Conservation (phyloP, 2,888 invertebrate species). For the Abrostola triplasia region DNA sequence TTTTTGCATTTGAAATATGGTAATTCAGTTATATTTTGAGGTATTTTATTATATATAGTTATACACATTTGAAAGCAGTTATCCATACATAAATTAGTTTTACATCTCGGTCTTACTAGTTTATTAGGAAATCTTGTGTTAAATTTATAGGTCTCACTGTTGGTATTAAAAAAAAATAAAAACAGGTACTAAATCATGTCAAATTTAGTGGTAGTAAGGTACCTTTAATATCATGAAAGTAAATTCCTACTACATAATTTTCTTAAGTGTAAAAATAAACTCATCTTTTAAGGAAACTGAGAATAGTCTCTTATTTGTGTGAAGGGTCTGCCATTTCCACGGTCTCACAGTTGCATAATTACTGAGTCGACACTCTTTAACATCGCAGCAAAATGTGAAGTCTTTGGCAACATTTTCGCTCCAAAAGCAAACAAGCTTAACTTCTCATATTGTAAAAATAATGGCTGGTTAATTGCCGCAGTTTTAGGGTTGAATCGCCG, state of each 20-base stretch:
- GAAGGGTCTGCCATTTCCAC: slow-evolving; percentile 44
- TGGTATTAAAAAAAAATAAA: too few relatives aligned
- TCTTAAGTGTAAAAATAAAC: neutral
- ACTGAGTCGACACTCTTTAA: slow-evolving; percentile 41
- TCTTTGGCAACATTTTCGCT: slow-evolving; percentile 34
- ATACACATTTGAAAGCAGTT: too few relatives aligned
- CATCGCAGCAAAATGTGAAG: slow-evolving; percentile 43
- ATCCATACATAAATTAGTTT: too few relatives aligned
- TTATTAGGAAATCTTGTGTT: too few relatives aligned
- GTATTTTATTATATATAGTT: too few relatives aligned
- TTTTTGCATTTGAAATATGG: too few relatives aligned
- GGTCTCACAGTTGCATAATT: slow-evolving; percentile 48
- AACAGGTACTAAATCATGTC: too few relatives aligned
- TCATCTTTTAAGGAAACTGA: slow-evolving; percentile 26
- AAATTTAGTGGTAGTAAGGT: too few relatives aligned
- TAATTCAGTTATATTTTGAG: too few relatives aligned
- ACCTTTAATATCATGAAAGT: neutral
- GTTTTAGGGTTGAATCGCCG: slow-evolving; percentile 27
- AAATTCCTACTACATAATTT: neutral
- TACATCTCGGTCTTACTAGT: too few relatives aligned
- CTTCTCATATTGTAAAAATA: slow-evolving; percentile 27
- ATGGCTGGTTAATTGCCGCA: slow-evolving; percentile 29
- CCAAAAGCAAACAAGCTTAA: slow-evolving; percentile 35
- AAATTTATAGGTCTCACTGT: too few relatives aligned
- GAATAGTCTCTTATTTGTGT: slow-evolving; percentile 39